Evolutionary conservation across 1,140 invertebrate species (phyloP), one percentile per base, ranked within the genome.

Genomic region (Ceratina japonica): DNA sequence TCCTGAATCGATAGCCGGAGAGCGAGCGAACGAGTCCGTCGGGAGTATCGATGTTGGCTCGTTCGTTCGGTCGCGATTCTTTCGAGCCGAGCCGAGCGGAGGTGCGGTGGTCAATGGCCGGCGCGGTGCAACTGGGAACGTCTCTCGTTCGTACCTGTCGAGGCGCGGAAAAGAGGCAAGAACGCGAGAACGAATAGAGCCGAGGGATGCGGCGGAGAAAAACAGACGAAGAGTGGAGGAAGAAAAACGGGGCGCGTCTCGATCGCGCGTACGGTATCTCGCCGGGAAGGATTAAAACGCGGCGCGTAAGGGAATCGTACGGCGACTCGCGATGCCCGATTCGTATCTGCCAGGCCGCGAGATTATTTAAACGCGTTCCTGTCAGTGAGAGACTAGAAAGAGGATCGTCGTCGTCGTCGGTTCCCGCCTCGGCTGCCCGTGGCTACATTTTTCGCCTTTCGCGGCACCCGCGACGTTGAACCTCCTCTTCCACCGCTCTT

Each of bases 41-140:
- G 27, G 31, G 44, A 1, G 56, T 72, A 72, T 61, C 70, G 56
- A 20, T 59, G 4, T 51, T 73, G 20, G 18, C 52, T 15, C 44
- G 44, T 13, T 5, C 44, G 20, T 68, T 44, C 37, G 37, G 37
- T 44, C 37, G 37, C 37, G 37, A 44, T 54, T 68, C 65, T 68
- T 68, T 20, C 22, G 18, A 54, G 15, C 18, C 5, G 37, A 44
- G 7, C 22, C 5, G 27, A 66, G 22, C 70, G 18, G n/a, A 16
- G 54, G 54, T 37, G 61, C 13, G 71, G 52, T 82, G 81, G 81
- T 74, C 74, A 83, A 79, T 51, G 80, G 64, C 75, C 75, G 82
- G 63, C 20, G 10, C 37, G 37, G 10, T 10, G 37, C 37, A 44
- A 44, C 37, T 44, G 37, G 37, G 37, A 44, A 44, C 58, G 49